Conservation (phyloP, 2,113 vertebrate species). For the Penelope pileata region DNA sequence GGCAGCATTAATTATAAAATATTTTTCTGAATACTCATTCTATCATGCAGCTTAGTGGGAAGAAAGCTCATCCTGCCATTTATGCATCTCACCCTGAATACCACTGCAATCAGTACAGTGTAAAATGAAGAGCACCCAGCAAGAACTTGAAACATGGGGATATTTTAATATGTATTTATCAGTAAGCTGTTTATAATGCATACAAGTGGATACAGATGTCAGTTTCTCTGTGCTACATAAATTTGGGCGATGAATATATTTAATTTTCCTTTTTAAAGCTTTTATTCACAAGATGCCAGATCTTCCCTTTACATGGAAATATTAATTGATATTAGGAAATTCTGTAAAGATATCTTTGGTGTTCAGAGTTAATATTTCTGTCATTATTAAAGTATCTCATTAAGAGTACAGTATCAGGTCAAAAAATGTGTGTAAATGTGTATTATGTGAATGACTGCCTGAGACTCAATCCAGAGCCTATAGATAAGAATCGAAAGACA, state of each 20-base stretch:
- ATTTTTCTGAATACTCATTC: neutral
- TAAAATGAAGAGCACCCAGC: constrained; percentile 14
- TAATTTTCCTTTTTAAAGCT: constrained; percentile 57
- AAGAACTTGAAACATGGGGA: constrained; percentile 22
- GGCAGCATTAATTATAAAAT: constrained; percentile 34
- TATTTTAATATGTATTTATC: constrained; percentile 66
- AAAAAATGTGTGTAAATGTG: constrained; percentile 2
- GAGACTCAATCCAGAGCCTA: neutral
- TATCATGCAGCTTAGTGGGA: neutral
- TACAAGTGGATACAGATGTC: constrained; percentile 68
- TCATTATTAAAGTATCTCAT: neutral
- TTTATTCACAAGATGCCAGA: constrained; percentile 48
- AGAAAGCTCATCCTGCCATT: constrained; percentile 24
- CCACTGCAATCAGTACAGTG: constrained; percentile 10
- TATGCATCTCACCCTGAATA: neutral
- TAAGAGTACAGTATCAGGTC: neutral
- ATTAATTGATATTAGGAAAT: constrained; percentile 45
- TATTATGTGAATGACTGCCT: neutral
- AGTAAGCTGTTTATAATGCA: constrained; percentile 46
- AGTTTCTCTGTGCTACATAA: constrained; percentile 43
- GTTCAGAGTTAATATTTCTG: constrained; percentile 5
- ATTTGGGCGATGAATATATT: constrained; percentile 61
- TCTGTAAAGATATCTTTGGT: constrained; percentile 3
- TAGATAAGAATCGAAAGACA: neutral
- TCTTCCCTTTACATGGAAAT: constrained; percentile 40